Evolutionary conservation across 2,113 vertebrate species (phyloP).

Genomic region (Brachypodius melanocephalos): DNA sequence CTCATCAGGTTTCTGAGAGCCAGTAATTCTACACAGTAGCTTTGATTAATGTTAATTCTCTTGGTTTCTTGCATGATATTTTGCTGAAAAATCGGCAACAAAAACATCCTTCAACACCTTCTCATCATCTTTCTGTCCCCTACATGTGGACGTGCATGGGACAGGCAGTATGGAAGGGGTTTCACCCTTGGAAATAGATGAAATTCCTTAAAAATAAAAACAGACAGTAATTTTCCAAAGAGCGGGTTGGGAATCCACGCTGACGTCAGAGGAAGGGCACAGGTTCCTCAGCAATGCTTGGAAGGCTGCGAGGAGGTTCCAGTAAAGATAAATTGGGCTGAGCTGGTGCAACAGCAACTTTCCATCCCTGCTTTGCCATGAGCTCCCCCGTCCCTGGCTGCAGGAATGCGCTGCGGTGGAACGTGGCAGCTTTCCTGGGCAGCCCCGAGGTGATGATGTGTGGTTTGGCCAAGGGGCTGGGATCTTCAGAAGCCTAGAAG

Average conservation of each 20-base stretch:
- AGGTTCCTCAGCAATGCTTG: neutral
- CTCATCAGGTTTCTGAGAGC: neutral
- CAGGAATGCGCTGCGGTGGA: neutral
- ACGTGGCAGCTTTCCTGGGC: neutral
- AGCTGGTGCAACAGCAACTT: neutral
- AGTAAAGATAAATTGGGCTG: neutral
- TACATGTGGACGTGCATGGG: accelerated
- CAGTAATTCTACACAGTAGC: neutral
- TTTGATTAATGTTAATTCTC: neutral
- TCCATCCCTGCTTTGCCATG: neutral
- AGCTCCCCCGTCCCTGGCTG: neutral
- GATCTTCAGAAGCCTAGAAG: neutral
- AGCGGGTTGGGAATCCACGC: neutral
- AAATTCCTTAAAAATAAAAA: neutral
- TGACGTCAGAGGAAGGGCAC: constrained; percentile 12
- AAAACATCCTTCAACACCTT: neutral
- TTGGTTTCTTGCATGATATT: neutral
- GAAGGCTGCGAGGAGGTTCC: neutral
- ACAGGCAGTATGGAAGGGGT: neutral
- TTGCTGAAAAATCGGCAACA: neutral
- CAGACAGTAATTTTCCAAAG: neutral
- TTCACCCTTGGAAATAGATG: neutral
- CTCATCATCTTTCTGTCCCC: neutral
- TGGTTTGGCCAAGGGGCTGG: neutral
- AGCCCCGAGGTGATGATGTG: constrained; percentile 32